A percentile compares a stretch with the other conserved stretches of the same genome.
Evolutionary conservation across 2,113 vertebrate species (phyloP).

Genomic region (Podarcis muralis): DNA sequence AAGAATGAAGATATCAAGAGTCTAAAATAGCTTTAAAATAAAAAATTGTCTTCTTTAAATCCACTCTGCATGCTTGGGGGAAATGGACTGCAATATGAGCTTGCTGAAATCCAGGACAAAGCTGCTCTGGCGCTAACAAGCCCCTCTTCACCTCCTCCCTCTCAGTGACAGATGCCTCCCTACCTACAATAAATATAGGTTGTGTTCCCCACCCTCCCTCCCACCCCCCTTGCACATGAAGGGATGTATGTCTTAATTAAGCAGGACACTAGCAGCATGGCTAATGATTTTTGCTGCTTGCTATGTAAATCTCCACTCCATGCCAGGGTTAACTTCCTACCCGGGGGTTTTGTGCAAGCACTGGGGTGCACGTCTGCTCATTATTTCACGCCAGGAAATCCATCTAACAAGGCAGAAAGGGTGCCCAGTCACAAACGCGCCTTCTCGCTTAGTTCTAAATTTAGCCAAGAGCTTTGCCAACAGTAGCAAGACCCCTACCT

Average conservation of each 20-base stretch:
- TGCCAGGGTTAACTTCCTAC: not conserved
- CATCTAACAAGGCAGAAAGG: slow-evolving; percentile 24
- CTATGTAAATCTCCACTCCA: slow-evolving; percentile 46
- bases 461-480: not conserved
- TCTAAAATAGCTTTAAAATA: slow-evolving; percentile 74
- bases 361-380: rapidly evolving
- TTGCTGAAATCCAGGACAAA: slow-evolving; percentile 65
- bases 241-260: slow-evolving; percentile 71
- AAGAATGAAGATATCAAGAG: slow-evolving; percentile 54
- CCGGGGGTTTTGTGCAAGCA: not conserved
- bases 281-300: slow-evolving; percentile 60
- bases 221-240: slow-evolving; percentile 44
- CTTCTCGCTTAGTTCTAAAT: rapidly evolving
- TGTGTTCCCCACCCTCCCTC: slow-evolving; percentile 47
- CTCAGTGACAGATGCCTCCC: slow-evolving; percentile 65
- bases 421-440: not conserved
- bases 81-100: slow-evolving; percentile 57
- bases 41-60: slow-evolving; percentile 68
- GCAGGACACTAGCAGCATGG: slow-evolving; percentile 67
- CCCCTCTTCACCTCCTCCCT: slow-evolving; percentile 36
- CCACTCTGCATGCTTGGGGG: slow-evolving; percentile 59
- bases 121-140: slow-evolving; percentile 41
- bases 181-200: slow-evolving; percentile 69
- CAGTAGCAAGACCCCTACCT: not conserved
- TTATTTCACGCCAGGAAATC: slow-evolving; percentile 20